phyloP scores from a whole-genome alignment of 1,140 invertebrate genomes.

The Harpegnathos saltator region DNA sequence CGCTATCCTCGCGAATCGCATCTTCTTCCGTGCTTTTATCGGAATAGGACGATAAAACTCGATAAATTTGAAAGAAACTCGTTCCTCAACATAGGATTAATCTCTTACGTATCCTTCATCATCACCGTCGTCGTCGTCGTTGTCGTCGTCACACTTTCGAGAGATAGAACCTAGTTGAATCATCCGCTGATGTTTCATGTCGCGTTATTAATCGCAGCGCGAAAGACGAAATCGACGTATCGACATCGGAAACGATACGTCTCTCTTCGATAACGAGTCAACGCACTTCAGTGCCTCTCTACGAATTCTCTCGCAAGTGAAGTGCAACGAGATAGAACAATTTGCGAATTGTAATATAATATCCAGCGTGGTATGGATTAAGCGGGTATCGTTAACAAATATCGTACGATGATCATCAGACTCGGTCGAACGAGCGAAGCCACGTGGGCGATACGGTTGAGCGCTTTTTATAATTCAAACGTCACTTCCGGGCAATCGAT shows the following conservation, averaged over 20 bases:
- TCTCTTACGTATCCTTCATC: background rate
- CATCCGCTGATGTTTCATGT: background rate
- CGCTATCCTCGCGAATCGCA: constrained; percentile 36
- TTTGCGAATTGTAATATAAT: too few species aligned
- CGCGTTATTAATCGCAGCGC: background rate
- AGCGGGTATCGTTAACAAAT: too few species aligned
- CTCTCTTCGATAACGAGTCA: background rate
- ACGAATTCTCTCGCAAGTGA: background rate
- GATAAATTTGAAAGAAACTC: background rate
- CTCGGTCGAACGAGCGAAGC: too few species aligned
- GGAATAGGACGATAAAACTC: constrained; percentile 6
- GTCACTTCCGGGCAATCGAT: constrained; percentile 34
- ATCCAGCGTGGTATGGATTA: too few species aligned
- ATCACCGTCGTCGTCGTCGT: too few species aligned
- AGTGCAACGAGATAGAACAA: too few species aligned
- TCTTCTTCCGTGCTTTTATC: constrained; percentile 3
- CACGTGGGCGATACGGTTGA: background rate
- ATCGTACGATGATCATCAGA: too few species aligned
- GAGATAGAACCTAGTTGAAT: constrained; percentile 1
- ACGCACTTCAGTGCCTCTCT: background rate
- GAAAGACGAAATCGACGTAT: constrained; percentile 8
- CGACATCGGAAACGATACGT: background rate
- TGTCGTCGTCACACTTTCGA: background rate
- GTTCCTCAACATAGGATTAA: constrained; percentile 1
- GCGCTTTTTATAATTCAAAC: constrained; percentile 34